Evolutionary conservation across 2,888 invertebrate species (phyloP).

Genomic region (Cheilosia vulpina): DNA sequence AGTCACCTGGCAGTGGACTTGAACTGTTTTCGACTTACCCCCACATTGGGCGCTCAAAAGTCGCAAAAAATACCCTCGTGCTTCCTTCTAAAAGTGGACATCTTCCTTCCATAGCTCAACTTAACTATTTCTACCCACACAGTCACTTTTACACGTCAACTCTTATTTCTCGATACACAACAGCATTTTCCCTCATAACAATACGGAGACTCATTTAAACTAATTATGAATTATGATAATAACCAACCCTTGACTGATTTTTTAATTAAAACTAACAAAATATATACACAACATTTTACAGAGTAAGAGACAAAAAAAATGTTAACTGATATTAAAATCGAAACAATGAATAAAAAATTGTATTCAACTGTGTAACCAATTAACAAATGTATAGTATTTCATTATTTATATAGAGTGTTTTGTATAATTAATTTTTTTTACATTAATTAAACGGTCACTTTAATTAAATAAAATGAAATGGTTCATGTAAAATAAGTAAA

Average conservation of each 20-base stretch:
- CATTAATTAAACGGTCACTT: neutral
- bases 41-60: too few species aligned
- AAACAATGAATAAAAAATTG: conserved; percentile 15
- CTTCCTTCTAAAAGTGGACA: neutral
- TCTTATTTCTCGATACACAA: neutral
- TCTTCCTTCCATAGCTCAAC: neutral
- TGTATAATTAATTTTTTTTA: neutral
- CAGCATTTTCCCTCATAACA: neutral
- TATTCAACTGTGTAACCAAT: conserved; percentile 41
- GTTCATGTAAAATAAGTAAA: conserved; percentile 22
- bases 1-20: neutral
- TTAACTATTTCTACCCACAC: neutral
- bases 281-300: conserved; percentile 25
- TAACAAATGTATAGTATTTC: conserved; percentile 39
- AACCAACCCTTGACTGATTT: conserved; percentile 69
- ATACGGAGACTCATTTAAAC: conserved; percentile 41
- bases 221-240: conserved; percentile 39
- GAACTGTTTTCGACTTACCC: neutral
- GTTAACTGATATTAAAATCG: conserved; percentile 30
- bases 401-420: conserved; percentile 31
- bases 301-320: conserved; percentile 11
- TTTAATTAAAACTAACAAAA: conserved; percentile 36
- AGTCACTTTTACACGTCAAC: neutral
- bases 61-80: too few species aligned
- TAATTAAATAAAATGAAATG: neutral